A percentile compares a stretch with the other conserved stretches of the same genome.
Evolutionary conservation across 2,888 invertebrate species (phyloP).

Genomic region (Trisateles emortualis): DNA sequence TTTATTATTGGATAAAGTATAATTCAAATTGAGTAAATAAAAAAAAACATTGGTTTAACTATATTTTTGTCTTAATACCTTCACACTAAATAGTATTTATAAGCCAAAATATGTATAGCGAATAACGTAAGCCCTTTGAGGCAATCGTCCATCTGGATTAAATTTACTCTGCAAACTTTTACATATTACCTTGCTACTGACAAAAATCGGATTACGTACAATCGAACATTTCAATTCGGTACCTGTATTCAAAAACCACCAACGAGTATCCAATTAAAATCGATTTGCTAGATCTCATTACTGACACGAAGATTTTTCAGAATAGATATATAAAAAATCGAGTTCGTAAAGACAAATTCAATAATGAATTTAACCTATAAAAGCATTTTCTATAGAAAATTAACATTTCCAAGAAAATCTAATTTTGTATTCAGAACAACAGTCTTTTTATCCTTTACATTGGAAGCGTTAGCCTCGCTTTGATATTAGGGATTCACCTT

Average conservation of each 20-base stretch:
- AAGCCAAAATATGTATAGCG: not conserved
- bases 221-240: not conserved
- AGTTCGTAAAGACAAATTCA: not conserved
- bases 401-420: slow-evolving; percentile 11
- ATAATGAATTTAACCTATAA: not conserved
- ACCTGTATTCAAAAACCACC: not conserved
- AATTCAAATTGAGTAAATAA: too few species aligned
- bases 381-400: slow-evolving; percentile 10
- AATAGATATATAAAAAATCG: not conserved
- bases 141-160: not conserved
- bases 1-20: too few species aligned
- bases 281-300: not conserved
- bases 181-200: not conserved
- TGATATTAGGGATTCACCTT: slow-evolving; percentile 26
- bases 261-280: not conserved
- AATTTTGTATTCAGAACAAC: slow-evolving; percentile 38
- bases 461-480: slow-evolving; percentile 19
- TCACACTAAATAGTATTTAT: too few species aligned
- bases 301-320: not conserved
- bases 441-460: slow-evolving; percentile 15
- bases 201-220: slow-evolving; percentile 1
- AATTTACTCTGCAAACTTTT: not conserved
- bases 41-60: too few species aligned
- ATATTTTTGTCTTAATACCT: too few species aligned
- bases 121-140: not conserved